Conservation (phyloP, 2,888 invertebrate genomes). For the Saturnia pavonia region DNA sequence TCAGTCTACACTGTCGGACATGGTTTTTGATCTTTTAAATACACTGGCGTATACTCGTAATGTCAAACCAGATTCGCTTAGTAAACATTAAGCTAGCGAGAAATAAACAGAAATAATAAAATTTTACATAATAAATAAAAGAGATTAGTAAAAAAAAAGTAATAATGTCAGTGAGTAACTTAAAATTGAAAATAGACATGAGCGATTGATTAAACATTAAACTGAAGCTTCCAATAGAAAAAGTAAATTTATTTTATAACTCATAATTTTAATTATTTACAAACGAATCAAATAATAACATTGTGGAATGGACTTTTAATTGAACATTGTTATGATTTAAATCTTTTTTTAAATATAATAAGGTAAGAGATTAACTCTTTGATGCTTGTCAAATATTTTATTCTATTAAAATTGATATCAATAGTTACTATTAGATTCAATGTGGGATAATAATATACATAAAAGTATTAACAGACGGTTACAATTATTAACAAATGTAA, state of each 20-base stretch:
- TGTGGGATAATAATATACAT: no score
- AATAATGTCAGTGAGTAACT: background rate
- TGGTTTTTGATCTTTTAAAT: background rate
- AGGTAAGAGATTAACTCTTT: background rate
- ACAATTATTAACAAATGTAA: conserved; percentile 3
- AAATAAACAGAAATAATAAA: background rate
- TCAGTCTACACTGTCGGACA: background rate
- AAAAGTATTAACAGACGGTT: background rate
- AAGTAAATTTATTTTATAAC: background rate
- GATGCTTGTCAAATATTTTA: background rate
- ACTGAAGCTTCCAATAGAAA: background rate
- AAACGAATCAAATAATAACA: background rate
- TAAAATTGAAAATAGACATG: background rate
- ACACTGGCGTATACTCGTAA: background rate
- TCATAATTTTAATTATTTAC: background rate
- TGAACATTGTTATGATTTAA: no score
- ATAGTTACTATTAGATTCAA: background rate
- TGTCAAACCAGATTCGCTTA: background rate
- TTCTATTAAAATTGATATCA: background rate
- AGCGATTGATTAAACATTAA: background rate
- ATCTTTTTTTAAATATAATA: no score
- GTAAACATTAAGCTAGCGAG: background rate
- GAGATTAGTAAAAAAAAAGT: background rate
- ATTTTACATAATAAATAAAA: background rate
- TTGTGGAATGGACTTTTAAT: background rate